phyloP scores from a whole-genome alignment of 2,888 invertebrate species.

The Leucophenga montana region DNA sequence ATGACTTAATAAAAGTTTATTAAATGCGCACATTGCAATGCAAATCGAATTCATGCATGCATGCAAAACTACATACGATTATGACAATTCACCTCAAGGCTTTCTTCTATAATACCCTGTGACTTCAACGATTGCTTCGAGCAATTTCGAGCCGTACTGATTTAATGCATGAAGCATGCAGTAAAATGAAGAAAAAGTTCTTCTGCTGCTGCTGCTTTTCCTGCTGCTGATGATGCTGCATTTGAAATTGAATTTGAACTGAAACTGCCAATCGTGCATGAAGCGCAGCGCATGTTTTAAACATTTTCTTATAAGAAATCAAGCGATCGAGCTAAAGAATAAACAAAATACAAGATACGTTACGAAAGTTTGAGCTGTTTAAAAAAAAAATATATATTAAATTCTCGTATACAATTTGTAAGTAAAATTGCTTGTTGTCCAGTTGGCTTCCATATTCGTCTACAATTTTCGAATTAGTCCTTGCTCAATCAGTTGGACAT shows the following conservation, averaged over 20 bases:
- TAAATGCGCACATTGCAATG: slow-evolving; percentile 60
- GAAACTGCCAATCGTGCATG: slow-evolving; percentile 70
- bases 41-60: slow-evolving; percentile 46
- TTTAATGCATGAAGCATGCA: slow-evolving; percentile 29
- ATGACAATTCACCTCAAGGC: slow-evolving; percentile 30
- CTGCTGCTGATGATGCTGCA: slow-evolving; percentile 37
- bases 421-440: not conserved
- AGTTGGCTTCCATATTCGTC: not conserved
- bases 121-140: slow-evolving; percentile 5
- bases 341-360: slow-evolving; percentile 13
- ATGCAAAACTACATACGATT: slow-evolving; percentile 42
- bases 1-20: slow-evolving; percentile 66
- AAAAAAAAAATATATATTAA: slow-evolving; percentile 1
- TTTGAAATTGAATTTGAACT: slow-evolving; percentile 65
- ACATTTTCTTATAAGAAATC: slow-evolving; percentile 7
- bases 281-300: slow-evolving; percentile 41
- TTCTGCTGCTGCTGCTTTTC: not conserved
- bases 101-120: no score
- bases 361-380: slow-evolving; percentile 29
- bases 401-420: not conserved
- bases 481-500: no score
- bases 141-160: slow-evolving; percentile 34
- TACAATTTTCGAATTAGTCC: no score
- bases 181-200: slow-evolving; percentile 5
- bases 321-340: not conserved